Conservation (phyloP, 2,888 invertebrate genomes). For the Drosophila pegasa region DNA sequence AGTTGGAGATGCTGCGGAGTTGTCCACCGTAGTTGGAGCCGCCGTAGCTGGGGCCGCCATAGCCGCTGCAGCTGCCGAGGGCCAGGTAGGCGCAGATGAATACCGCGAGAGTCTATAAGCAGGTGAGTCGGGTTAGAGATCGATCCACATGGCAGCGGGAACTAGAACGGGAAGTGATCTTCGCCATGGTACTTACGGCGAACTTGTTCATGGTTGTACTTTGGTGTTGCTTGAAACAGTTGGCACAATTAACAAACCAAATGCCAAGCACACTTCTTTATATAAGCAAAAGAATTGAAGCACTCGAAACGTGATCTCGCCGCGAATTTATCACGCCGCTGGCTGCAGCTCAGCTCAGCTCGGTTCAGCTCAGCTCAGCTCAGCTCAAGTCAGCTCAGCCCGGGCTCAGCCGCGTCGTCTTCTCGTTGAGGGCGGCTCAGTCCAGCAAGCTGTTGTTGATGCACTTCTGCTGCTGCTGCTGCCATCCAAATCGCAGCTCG, state of each 20-base stretch:
- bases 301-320: slow-evolving; percentile 76
- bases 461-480: slow-evolving; percentile 6
- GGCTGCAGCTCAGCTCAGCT: slow-evolving; percentile 10
- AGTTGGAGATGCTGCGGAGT: slow-evolving; percentile 23
- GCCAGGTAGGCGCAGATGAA: slow-evolving; percentile 66
- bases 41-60: slow-evolving; percentile 56
- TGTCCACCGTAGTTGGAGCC: slow-evolving; percentile 23
- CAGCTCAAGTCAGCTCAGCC: slow-evolving; percentile 3
- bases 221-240: slow-evolving; percentile 64
- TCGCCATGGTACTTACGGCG: slow-evolving; percentile 69
- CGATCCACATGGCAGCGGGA: slow-evolving; percentile 6
- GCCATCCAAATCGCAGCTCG: slow-evolving; percentile 35
- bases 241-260: slow-evolving; percentile 76
- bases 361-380: background rate
- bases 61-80: slow-evolving; percentile 59
- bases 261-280: slow-evolving; percentile 71
- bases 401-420: slow-evolving; percentile 5
- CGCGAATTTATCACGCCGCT: slow-evolving; percentile 69
- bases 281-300: slow-evolving; percentile 73
- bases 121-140: slow-evolving; percentile 14
- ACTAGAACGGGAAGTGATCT: slow-evolving; percentile 28
- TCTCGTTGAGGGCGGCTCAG: slow-evolving; percentile 12
- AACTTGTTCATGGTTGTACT: slow-evolving; percentile 75
- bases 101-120: slow-evolving; percentile 66
- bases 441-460: slow-evolving; percentile 2